Base-by-base conservation (phyloP, 2,113 vertebrate genomes). In the Saccopteryx bilineata region DNA sequence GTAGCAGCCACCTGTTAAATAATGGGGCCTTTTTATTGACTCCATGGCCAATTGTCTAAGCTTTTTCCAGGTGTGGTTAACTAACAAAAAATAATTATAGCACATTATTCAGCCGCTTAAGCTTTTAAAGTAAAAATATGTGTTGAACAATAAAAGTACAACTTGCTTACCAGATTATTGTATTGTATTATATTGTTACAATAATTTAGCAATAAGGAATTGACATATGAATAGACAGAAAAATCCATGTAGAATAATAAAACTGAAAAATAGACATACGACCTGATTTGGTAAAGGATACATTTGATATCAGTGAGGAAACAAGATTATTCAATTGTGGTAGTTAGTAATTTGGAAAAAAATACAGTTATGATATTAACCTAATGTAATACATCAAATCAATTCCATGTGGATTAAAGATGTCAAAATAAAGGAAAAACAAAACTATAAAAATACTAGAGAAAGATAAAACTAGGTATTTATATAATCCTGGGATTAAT, bases 1-100 rank as follows among this genome's bases (percentile, higher is more conserved):
- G 94, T 95, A 96, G 96, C 12, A 6, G 89, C 94, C 97, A 97
- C 95, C 97, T 97, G 95, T 58, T 94, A 96, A 91, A 96, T 97
- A 96, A 97, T 87, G 86, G 79, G 48, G 50, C 23, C 85, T 88
- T 96, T 97, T 93, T 89, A 95, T 87, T 96, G 94, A 96, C 83
- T 97, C 88, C 94, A 97, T 68, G 79, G 82, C 82, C 88, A 93
- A 75, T 66, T 91, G 88, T 96, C 93, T 97, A 96, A 95, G 86
- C 46, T 88, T 96, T 95, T 92, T 91, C 91, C 96, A 97, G 94
- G 91, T 96, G 93, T 97, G 93, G 93, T 88, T 91, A 95, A 86
- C 93, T 96, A 79, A 93, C 84, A 96, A 75, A 91, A 96, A 97
- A 58, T 84, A 96, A 81, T 75, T 56, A 58, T 60, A 85, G 72